These are phyloP conservation scores for Pterostichus madidus DNA, from an alignment of 2,888 invertebrate species.

Conservation along the genomic window DNA sequence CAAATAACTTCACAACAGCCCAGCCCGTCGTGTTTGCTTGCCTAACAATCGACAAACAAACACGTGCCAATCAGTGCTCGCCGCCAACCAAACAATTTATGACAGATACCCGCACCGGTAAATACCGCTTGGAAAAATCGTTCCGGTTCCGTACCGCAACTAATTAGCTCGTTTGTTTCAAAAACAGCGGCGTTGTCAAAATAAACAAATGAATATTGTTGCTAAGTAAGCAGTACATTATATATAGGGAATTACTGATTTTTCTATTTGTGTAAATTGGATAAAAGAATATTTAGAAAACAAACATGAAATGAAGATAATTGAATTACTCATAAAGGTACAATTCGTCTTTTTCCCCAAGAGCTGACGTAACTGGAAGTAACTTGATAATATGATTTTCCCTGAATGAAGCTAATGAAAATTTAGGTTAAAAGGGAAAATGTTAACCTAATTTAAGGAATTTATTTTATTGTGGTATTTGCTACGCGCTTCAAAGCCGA, in stretches of 20 bases:
- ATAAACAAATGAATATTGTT: slow-evolving; percentile 7
- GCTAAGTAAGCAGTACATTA: slow-evolving; percentile 27
- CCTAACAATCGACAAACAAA: slow-evolving; percentile 32
- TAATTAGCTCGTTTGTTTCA: too few relatives aligned
- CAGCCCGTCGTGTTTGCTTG: slow-evolving; percentile 26
- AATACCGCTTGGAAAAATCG: too few relatives aligned
- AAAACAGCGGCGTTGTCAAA: not conserved
- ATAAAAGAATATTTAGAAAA: slow-evolving; percentile 43
- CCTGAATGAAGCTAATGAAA: slow-evolving; percentile 53
- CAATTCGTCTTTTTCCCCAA: slow-evolving; percentile 46
- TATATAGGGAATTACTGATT: not conserved
- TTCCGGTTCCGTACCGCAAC: too few relatives aligned
- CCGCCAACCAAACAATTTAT: slow-evolving; percentile 1
- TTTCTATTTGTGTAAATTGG: slow-evolving; percentile 6
- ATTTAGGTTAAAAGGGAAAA: slow-evolving; percentile 51
- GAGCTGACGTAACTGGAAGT: slow-evolving; percentile 11
- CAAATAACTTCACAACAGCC: slow-evolving; percentile 20
- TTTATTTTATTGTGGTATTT: slow-evolving; percentile 55
- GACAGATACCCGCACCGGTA: not conserved
- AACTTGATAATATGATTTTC: slow-evolving; percentile 42
- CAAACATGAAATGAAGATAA: slow-evolving; percentile 42
- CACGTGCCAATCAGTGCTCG: slow-evolving; percentile 4
- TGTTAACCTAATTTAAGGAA: slow-evolving; percentile 42
- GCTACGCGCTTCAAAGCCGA: slow-evolving; percentile 37
- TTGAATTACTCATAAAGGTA: slow-evolving; percentile 43